phyloP scores from a whole-genome alignment of 2,888 invertebrate genomes.

The Cancer borealis region DNA sequence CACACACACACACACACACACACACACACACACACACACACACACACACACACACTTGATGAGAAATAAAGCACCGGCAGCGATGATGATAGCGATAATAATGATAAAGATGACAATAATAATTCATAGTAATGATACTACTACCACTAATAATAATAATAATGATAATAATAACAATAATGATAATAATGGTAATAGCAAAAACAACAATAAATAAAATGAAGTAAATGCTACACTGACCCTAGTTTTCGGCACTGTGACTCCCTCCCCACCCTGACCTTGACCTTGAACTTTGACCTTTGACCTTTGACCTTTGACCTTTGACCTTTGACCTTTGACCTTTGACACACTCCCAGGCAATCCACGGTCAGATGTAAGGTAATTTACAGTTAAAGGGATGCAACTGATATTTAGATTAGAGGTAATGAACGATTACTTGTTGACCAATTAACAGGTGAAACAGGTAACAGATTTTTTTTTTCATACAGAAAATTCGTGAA shows the following conservation, averaged over 20 bases:
- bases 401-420: no score
- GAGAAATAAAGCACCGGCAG: background rate
- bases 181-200: background rate
- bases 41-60: background rate
- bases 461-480: no score
- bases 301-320: no score
- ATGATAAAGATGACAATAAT: background rate
- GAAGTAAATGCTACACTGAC: no score
- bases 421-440: no score
- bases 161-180: background rate
- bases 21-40: slow-evolving; percentile 11
- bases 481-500: background rate
- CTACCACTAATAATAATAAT: background rate
- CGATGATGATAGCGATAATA: background rate
- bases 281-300: no score
- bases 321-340: no score
- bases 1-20: slow-evolving; percentile 18
- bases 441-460: no score
- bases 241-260: no score
- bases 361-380: background rate
- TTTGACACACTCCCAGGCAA: no score
- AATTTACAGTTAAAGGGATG: background rate
- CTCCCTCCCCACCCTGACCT: no score
- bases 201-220: no score
- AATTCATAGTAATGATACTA: background rate